Conservation (phyloP, 2,888 invertebrate species). For the Hipparchia semele region DNA sequence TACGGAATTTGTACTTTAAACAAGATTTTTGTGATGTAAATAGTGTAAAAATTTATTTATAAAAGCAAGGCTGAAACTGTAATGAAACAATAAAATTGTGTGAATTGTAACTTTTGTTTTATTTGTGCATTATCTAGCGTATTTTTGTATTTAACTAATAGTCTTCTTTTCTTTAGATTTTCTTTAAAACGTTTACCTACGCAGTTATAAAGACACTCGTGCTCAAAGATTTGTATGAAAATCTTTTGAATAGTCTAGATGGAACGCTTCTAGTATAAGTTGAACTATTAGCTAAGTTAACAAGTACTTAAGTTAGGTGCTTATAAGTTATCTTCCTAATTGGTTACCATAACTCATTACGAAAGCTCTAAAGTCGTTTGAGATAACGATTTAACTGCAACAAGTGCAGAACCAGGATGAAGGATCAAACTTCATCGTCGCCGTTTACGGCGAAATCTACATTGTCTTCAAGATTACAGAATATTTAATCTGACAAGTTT, state of each 20-base stretch:
- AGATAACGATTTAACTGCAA: not conserved
- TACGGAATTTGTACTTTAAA: conserved; percentile 76
- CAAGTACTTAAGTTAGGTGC: not conserved
- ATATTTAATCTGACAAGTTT: too few relatives aligned
- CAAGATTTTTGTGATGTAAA: conserved; percentile 72
- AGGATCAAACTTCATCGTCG: not conserved
- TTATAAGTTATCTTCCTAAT: not conserved
- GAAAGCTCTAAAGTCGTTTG: not conserved
- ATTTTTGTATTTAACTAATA: too few relatives aligned
- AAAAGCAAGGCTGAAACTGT: conserved; percentile 83
- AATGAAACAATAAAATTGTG: conserved; percentile 82
- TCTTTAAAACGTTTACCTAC: too few relatives aligned
- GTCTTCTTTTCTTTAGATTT: too few relatives aligned
- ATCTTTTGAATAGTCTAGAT: too few relatives aligned
- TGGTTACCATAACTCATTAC: not conserved
- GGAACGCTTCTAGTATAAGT: too few relatives aligned
- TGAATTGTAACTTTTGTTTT: conserved; percentile 55
- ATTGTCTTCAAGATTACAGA: too few relatives aligned
- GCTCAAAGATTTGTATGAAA: too few relatives aligned
- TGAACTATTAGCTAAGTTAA: not conserved
- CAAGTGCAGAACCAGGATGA: not conserved
- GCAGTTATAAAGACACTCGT: too few relatives aligned
- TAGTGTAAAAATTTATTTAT: conserved; percentile 78
- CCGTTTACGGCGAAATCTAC: not conserved
- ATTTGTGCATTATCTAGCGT: conserved; percentile 9